A percentile compares a stretch with the other conserved stretches of the same genome.
phyloP scores from a whole-genome alignment of 2,888 invertebrate genomes.

The Idaea straminata region DNA sequence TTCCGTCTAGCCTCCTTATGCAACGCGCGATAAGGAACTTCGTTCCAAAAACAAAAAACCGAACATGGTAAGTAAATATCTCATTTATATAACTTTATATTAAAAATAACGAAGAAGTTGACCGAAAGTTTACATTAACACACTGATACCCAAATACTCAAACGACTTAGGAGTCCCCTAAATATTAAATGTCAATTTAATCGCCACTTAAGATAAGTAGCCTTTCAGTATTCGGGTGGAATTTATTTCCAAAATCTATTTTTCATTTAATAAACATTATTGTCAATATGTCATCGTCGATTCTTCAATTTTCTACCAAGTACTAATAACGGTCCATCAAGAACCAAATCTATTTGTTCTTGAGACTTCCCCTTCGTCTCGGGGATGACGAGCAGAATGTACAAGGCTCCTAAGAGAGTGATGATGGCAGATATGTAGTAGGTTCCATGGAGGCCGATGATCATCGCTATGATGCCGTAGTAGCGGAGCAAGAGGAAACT shows the following conservation, averaged over 20 bases:
- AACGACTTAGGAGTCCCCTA: no score
- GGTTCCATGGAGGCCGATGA: slow-evolving; percentile 63
- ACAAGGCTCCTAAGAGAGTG: slow-evolving; percentile 62
- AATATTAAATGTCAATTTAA: no score
- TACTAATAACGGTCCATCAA: slow-evolving; percentile 57
- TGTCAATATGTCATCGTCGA: slow-evolving; percentile 52
- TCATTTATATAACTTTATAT: no score
- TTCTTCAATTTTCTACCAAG: slow-evolving; percentile 27
- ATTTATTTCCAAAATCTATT: background rate
- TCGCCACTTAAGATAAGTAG: no score
- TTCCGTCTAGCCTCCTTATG: no score
- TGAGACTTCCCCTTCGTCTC: slow-evolving; percentile 66
- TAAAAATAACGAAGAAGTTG: no score
- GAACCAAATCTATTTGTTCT: slow-evolving; percentile 55
- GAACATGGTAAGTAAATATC: no score
- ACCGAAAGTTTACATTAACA: no score
- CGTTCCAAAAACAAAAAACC: no score
- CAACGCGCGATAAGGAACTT: no score
- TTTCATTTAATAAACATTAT: background rate
- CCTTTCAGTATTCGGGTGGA: no score
- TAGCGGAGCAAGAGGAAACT: slow-evolving; percentile 69
- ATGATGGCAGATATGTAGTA: slow-evolving; percentile 67
- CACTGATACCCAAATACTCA: no score
- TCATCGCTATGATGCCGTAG: slow-evolving; percentile 58
- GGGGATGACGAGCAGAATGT: slow-evolving; percentile 55